These are phyloP conservation scores for Aspidiotus rigidus DNA, from an alignment of 2,888 invertebrate species.

Conservation along the genomic window DNA sequence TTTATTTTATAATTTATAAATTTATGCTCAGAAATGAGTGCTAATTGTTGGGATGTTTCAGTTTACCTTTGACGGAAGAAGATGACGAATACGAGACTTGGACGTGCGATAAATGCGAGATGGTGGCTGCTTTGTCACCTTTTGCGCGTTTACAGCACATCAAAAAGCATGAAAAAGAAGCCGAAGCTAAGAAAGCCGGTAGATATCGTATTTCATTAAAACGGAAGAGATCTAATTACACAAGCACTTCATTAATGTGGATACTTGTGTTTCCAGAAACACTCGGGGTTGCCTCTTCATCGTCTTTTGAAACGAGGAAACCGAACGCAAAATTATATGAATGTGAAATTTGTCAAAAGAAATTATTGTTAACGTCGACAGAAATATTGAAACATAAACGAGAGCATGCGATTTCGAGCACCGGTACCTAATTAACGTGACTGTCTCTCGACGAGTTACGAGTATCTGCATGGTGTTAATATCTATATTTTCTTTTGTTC, in stretches of 20 bases:
- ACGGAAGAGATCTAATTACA: too few species aligned
- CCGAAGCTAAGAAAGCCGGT: background rate
- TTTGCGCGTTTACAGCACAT: conserved; percentile 68
- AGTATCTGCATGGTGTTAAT: too few species aligned
- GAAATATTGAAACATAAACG: conserved; percentile 80
- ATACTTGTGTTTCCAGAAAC: too few species aligned
- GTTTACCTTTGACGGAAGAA: conserved; percentile 56
- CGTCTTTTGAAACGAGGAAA: conserved; percentile 39
- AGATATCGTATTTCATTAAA: too few species aligned
- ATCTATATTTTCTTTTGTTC: too few species aligned
- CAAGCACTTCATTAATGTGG: too few species aligned
- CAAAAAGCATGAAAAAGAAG: conserved; percentile 44
- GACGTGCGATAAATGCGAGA: conserved; percentile 62
- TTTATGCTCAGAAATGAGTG: too few species aligned
- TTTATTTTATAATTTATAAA: background rate
- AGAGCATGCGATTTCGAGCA: conserved; percentile 41
- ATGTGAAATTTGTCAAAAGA: conserved; percentile 62
- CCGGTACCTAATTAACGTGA: too few species aligned
- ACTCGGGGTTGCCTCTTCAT: too few species aligned
- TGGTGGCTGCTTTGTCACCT: conserved; percentile 53
- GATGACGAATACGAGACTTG: conserved; percentile 57
- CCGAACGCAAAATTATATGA: conserved; percentile 56
- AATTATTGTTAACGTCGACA: conserved; percentile 62
- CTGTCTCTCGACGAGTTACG: too few species aligned
- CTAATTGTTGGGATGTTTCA: conserved; percentile 3